Evolutionary conservation across 2,797 vertebrate species (phyloP), one percentile per base, ranked within the genome.

Genomic region (Danio tinwini): DNA sequence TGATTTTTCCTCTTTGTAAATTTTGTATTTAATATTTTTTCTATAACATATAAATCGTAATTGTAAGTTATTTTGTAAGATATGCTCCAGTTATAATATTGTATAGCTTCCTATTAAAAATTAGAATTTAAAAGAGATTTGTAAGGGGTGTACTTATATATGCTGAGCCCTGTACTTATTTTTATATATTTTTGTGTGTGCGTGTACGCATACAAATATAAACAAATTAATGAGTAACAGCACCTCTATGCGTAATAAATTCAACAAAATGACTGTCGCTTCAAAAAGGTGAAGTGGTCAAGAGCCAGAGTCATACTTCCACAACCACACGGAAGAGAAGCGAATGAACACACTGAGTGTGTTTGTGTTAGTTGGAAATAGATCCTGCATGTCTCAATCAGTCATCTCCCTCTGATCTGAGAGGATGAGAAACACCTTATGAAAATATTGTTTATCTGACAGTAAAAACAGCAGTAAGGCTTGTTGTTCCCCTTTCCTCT

Each of bases 361-460:
- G 75, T 83, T 82, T 86, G 78, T 86, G 77, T 85, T 75, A 58
- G 70, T 85, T 82, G 82, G 76, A 85, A 82, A 84, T 80, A 82
- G 76, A 87, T 85, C 63, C 77, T 76, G 80, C 71, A 82, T 82
- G 84, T 82, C 82, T 83, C 84, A 69, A 84, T 83, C 71, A 74
- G 80, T 72, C 69, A 37, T 55, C 76, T 69, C 68, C 69, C 79
- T 74, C 81, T 76, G 82, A 87, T 82, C 78, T 58, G 44, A 88
- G 86, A 90, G 87, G 81, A 88, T 87, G 89, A 90, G 90, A 89
- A 92, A 91, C 88, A 89, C 86, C 88, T 82, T 86, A 71, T 63
- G 81, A 92, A 92, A 93, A 93, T 92, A 92, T 93, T 93, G 88
- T 92, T 85, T 70, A 88, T 90, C 74, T 86, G 85, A 87, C 90